A percentile compares a stretch with the other conserved stretches of the same genome.
phyloP scores from a whole-genome alignment of 2,113 vertebrate genomes.

The Anarhynchus alexandrinus region DNA sequence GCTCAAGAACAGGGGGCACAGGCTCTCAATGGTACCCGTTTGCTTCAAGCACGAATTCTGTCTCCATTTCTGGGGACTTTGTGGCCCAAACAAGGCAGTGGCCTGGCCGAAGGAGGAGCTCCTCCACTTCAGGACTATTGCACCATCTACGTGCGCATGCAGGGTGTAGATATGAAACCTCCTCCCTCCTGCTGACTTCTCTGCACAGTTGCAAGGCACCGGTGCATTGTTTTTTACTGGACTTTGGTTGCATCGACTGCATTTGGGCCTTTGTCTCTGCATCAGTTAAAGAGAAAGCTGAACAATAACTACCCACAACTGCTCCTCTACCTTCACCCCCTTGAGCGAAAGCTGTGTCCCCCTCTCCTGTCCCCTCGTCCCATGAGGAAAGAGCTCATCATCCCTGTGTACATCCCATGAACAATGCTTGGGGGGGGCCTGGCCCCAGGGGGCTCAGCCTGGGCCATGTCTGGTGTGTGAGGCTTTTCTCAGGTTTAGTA shows the following conservation, averaged over 20 bases:
- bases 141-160: accelerated
- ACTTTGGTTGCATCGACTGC: accelerated
- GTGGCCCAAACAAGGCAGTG: neutral
- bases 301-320: neutral
- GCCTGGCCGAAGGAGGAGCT: neutral
- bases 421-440: neutral
- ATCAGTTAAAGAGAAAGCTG: neutral
- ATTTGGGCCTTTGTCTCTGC: neutral
- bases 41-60: neutral
- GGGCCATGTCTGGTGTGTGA: neutral
- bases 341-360: accelerated
- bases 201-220: neutral
- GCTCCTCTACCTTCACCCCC: neutral
- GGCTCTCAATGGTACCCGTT: neutral
- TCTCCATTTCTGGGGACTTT: neutral
- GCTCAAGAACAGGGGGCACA: neutral
- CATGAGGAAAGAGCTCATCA: neutral
- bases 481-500: neutral
- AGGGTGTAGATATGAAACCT: neutral
- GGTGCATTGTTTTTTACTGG: neutral
- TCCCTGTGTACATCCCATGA: neutral
- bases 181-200: neutral
- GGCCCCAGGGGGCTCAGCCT: neutral
- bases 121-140: neutral
- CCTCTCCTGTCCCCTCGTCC: neutral